Conservation (phyloP, 2,797 vertebrate genomes). For the Ceryle rudis region DNA sequence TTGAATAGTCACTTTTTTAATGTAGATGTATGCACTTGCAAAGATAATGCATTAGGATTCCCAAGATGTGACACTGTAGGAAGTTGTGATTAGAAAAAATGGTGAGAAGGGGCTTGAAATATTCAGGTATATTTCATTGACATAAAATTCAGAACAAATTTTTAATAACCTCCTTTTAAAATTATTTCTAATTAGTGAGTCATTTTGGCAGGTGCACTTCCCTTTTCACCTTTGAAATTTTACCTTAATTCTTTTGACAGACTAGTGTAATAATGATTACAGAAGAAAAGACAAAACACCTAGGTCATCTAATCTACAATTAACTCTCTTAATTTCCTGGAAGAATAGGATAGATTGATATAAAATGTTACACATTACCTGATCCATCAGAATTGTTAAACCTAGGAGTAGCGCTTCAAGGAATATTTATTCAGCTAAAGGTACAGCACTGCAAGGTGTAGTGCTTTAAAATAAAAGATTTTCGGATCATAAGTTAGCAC, state of each 20-base stretch:
- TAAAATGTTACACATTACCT: conserved; percentile 27
- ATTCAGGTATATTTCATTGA: not conserved
- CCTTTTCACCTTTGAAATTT: conserved; percentile 42
- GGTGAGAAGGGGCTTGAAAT: not conserved
- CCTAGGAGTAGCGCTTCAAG: not conserved
- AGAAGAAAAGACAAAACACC: conserved; percentile 53
- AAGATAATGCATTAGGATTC: not conserved
- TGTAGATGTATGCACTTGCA: not conserved
- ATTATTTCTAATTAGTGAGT: conserved; percentile 7
- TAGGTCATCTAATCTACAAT: conserved; percentile 48
- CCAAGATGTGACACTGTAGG: not conserved
- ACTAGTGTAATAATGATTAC: conserved; percentile 26
- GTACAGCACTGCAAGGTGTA: not conserved
- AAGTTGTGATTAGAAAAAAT: not conserved
- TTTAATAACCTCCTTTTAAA: conserved; percentile 32
- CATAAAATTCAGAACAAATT: not conserved
- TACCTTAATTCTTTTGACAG: conserved; percentile 5
- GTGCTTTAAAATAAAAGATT: conserved; percentile 19
- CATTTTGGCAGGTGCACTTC: conserved; percentile 15
- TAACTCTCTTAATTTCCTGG: conserved; percentile 38
- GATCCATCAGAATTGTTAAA: conserved; percentile 32
- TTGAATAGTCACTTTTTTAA: not conserved
- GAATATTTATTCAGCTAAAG: conserved; percentile 31
- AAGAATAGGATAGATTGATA: conserved; percentile 49
- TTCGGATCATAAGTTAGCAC: conserved; percentile 28